Base-by-base conservation (phyloP, 2,113 vertebrate genomes). In the Oryzias celebensis region DNA sequence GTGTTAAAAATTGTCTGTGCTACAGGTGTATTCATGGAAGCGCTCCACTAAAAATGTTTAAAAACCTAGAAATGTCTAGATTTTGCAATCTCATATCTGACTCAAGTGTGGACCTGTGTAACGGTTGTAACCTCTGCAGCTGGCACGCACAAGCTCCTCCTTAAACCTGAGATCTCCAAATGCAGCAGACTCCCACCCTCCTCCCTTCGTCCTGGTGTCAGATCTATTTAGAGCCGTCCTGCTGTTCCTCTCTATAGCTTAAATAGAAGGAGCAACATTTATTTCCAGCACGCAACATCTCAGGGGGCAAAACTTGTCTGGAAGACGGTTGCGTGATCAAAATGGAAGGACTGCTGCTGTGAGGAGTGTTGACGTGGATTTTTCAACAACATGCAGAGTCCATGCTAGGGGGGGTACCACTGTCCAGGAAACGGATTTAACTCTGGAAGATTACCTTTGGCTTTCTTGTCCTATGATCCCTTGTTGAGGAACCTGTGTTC, bases 201-300 rank as follows among this genome's bases (percentile, higher is more conserved):
- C 52, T 43, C 36, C 41, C 13, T 15, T 66, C 56, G 50, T 63
- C 74, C 75, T 62, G 81, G 69, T 78, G 77, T 85, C 88, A 87
- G 64, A 81, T 89, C 87, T 92, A 92, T 87, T 89, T 87, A 67
- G n/a, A 61, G 87, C 76, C 73, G 50, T 52, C 15, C 65, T 49
- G 73, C 77, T 73, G 76, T 66, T 59, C 71, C 65, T 62, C 68
- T 51, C 58, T 67, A 47, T 18, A 48, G 73, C 81, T 84, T 81
- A 68, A 56, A 81, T 65, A 73, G 65, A 57, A 81, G 73, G 73
- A 70, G 72, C 31, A 57, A 65, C 79, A 43, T 75, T 69, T 70
- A 68, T 77, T 68, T 74, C 48, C 60, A 49, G 66, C 57, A 14
- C 52, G 47, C 16, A 22, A 62, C 62, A 67, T 59, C 44, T 31